These are phyloP conservation scores for Pelobates cultripes DNA, from an alignment of 2,797 vertebrate genomes.

Conservation along the genomic window DNA sequence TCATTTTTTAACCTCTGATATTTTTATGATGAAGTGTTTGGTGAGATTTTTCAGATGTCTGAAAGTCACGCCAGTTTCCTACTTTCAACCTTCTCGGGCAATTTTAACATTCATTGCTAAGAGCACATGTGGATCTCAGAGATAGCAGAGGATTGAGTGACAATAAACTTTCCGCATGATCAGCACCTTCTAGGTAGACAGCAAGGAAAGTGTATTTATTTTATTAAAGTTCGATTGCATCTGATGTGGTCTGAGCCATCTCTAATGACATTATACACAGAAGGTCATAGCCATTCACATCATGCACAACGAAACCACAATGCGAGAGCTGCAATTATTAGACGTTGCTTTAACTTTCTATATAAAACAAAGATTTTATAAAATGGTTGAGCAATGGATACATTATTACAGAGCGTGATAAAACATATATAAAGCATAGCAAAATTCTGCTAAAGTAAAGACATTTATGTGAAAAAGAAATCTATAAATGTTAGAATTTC, in stretches of 20 bases:
- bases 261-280: constrained; percentile 46
- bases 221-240: constrained; percentile 50
- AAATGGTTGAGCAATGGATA: no score
- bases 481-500: no score
- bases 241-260: constrained; percentile 41
- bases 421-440: no score
- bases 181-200: not conserved
- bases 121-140: constrained; percentile 37
- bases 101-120: constrained; percentile 2
- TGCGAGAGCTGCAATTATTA: constrained; percentile 3
- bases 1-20: constrained; percentile 38
- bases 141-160: constrained; percentile 56
- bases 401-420: no score
- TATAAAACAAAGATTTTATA: not conserved
- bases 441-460: no score
- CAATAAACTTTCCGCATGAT: constrained; percentile 42
- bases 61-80: constrained; percentile 51
- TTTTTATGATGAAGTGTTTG: constrained; percentile 51
- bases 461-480: no score
- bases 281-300: constrained; percentile 46
- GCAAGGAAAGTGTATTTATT: constrained; percentile 47
- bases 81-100: constrained; percentile 54
- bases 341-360: not conserved
- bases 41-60: constrained; percentile 57
- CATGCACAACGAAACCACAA: constrained; percentile 42